Conservation (phyloP, 2,888 invertebrate genomes). For the Rhagonycha fulva region DNA sequence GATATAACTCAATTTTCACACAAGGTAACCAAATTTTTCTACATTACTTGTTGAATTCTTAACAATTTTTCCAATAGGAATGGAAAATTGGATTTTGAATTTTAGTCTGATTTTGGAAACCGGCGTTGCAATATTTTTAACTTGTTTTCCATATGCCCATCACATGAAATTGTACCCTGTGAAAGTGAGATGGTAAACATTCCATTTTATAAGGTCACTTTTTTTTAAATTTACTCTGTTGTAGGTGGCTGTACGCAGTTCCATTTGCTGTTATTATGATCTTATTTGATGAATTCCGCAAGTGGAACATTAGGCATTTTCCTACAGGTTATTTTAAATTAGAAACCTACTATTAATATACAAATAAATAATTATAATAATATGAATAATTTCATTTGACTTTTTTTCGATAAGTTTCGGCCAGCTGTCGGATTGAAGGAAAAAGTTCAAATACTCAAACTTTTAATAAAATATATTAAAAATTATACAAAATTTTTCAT, state of each 20-base stretch:
- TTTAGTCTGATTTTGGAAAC: conserved; percentile 66
- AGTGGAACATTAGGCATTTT: conserved; percentile 70
- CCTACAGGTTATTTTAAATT: conserved; percentile 74
- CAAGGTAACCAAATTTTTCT: conserved; percentile 58
- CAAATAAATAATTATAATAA: no score
- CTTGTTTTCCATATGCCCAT: conserved; percentile 69
- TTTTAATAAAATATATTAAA: neutral
- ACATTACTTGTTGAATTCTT: neutral
- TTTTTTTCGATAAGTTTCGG: no score
- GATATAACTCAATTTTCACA: conserved; percentile 71
- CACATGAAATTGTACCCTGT: conserved; percentile 71
- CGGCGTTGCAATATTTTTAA: conserved; percentile 66
- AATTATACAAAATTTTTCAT: neutral
- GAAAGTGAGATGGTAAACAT: conserved; percentile 62
- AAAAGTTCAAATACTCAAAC: neutral
- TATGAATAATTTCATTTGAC: no score
- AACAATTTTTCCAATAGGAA: conserved; percentile 51
- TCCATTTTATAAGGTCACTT: neutral
- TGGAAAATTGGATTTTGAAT: conserved; percentile 71
- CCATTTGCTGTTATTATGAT: conserved; percentile 81
- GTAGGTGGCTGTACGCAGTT: conserved; percentile 69
- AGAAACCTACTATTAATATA: conserved; percentile 73
- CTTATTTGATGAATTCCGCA: conserved; percentile 76
- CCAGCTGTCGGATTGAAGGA: no score
- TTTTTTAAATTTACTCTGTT: neutral